phyloP scores from a whole-genome alignment of 2,888 invertebrate genomes.

The Stenchaetothrips biformis region DNA sequence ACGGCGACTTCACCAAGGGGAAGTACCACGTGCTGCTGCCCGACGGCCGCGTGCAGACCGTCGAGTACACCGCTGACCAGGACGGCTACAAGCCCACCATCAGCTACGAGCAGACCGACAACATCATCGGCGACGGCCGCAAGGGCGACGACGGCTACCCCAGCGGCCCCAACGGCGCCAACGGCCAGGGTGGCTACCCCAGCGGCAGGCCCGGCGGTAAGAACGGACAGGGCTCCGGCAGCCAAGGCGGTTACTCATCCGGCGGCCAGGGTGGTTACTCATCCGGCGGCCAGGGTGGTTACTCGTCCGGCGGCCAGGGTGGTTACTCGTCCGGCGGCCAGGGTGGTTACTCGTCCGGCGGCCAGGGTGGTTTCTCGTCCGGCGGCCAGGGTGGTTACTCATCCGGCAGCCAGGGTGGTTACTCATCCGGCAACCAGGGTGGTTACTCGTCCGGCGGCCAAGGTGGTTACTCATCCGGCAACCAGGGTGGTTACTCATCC shows the following conservation, averaged over 20 bases:
- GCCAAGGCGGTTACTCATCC: neutral
- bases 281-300: neutral
- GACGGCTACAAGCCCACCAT: constrained; percentile 78
- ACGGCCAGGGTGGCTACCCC: constrained; percentile 4
- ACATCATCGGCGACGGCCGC: constrained; percentile 36
- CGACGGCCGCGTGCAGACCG: constrained; percentile 80
- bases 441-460: no score
- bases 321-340: neutral
- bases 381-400: no score
- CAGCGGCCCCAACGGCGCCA: constrained; percentile 37
- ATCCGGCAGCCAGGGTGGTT: no score
- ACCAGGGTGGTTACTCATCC: neutral
- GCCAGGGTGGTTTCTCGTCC: neutral
- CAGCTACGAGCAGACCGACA: constrained; percentile 62
- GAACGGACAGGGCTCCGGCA: neutral
- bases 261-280: neutral
- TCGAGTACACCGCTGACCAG: constrained; percentile 76
- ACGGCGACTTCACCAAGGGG: constrained; percentile 76
- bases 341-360: neutral
- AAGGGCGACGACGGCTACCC: constrained; percentile 38
- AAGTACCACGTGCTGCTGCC: constrained; percentile 82
- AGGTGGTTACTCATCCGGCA: no score
- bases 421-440: no score
- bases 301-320: neutral
- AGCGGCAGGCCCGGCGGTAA: neutral